Percentiles rank a stretch among this genome's conserved stretches.
These are phyloP conservation scores for Euwallacea similis DNA, from an alignment of 1,140 invertebrate species.

Conservation along the genomic window DNA sequence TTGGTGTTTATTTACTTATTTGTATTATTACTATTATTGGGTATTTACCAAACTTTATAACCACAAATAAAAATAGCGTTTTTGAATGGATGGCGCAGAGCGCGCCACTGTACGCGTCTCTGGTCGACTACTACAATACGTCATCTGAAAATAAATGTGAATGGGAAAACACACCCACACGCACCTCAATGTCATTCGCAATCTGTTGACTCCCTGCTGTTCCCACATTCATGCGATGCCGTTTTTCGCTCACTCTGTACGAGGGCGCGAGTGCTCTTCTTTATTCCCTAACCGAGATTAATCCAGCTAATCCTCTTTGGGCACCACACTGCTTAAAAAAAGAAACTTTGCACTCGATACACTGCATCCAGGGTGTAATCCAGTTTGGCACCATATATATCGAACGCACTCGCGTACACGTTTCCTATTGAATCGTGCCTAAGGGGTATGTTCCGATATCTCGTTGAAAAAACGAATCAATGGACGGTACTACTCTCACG, in stretches of 20 bases:
- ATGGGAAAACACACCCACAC: conserved; percentile 48
- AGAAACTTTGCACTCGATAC: conserved; percentile 7
- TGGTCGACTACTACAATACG: conserved; percentile 29
- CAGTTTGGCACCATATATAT: background rate
- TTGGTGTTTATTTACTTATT: no score
- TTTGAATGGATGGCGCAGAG: conserved; percentile 12
- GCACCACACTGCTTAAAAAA: conserved; percentile 2
- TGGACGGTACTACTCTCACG: conserved; percentile 7
- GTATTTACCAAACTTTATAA: no score
- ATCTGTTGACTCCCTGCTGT: conserved; percentile 30
- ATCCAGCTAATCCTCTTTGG: conserved; percentile 15
- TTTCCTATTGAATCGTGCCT: background rate
- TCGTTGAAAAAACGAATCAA: background rate
- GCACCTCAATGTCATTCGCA: conserved; percentile 50
- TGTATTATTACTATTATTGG: no score
- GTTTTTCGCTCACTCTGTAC: conserved; percentile 11
- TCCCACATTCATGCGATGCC: conserved; percentile 31
- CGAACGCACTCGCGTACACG: background rate
- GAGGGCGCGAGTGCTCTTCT: background rate
- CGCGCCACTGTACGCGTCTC: conserved; percentile 24
- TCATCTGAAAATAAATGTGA: conserved; percentile 43
- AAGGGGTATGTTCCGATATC: background rate
- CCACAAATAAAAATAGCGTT: background rate
- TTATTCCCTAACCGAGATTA: background rate
- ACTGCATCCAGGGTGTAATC: conserved; percentile 22